A percentile compares a stretch with the other conserved stretches of the same genome.
Evolutionary conservation across 2,797 vertebrate species (phyloP).

Genomic region (Cephalopachus bancanus): DNA sequence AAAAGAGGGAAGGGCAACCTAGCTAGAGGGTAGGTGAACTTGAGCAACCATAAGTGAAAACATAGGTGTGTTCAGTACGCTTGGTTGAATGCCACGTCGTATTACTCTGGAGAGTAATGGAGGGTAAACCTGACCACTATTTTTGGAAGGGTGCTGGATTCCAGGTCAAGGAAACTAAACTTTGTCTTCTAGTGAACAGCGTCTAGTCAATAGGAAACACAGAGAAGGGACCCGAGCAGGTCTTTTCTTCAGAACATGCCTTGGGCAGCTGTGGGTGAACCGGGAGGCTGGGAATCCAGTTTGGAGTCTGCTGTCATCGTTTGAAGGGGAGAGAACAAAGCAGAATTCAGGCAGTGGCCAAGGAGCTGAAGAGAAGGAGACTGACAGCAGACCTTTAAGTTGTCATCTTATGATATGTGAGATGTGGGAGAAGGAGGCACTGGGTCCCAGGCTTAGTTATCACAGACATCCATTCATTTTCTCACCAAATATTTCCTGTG

Average conservation of each 20-base stretch:
- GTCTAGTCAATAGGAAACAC: neutral
- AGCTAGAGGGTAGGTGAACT: neutral
- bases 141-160: neutral
- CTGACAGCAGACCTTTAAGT: neutral
- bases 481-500: neutral
- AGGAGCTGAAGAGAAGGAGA: neutral
- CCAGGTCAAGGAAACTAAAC: neutral
- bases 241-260: neutral
- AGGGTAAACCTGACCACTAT: neutral
- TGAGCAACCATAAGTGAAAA: neutral
- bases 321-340: neutral
- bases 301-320: neutral
- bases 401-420: neutral
- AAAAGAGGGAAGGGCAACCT: neutral
- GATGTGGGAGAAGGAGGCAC: neutral
- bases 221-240: too few species aligned
- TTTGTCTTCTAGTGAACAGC: neutral
- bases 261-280: neutral
- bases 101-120: neutral
- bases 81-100: neutral
- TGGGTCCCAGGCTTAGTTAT: neutral
- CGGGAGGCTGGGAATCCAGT: neutral
- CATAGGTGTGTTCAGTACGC: neutral
- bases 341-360: neutral
- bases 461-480: neutral